Conservation (phyloP, 2,113 vertebrate genomes). For the Chitala chitala region DNA sequence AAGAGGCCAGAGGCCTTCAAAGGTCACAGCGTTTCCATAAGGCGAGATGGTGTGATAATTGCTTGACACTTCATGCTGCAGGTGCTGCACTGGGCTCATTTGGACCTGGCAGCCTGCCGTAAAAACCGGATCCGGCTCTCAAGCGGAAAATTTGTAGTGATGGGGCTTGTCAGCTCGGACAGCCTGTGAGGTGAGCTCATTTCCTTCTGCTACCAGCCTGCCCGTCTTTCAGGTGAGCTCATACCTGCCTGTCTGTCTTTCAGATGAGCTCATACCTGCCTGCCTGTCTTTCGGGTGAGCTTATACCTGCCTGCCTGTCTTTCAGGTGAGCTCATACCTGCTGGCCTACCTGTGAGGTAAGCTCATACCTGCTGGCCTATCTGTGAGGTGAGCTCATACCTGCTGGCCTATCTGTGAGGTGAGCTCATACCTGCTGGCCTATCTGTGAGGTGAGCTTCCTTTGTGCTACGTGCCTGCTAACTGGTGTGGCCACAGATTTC, state of each 20-base stretch:
- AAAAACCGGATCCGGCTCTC: constrained; percentile 64
- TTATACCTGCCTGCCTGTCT: background rate
- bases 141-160: constrained; percentile 60
- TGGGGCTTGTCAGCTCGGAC: constrained; percentile 73
- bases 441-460: too few relatives aligned
- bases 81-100: constrained; percentile 82
- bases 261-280: background rate
- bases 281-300: background rate
- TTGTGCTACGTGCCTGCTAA: too few relatives aligned
- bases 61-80: constrained; percentile 76
- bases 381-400: too few relatives aligned
- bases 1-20: constrained; percentile 80
- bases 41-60: constrained; percentile 85
- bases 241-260: background rate
- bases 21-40: constrained; percentile 79
- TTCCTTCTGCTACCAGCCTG: too few relatives aligned
- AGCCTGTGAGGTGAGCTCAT: constrained; percentile 63
- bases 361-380: too few relatives aligned
- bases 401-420: too few relatives aligned
- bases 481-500: background rate
- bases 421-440: too few relatives aligned
- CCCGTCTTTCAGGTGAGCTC: too few relatives aligned
- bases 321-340: background rate
- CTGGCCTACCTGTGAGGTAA: background rate
- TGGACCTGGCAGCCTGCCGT: constrained; percentile 67